Conservation (phyloP, 2,113 vertebrate genomes). For the Anas platyrhynchos region DNA sequence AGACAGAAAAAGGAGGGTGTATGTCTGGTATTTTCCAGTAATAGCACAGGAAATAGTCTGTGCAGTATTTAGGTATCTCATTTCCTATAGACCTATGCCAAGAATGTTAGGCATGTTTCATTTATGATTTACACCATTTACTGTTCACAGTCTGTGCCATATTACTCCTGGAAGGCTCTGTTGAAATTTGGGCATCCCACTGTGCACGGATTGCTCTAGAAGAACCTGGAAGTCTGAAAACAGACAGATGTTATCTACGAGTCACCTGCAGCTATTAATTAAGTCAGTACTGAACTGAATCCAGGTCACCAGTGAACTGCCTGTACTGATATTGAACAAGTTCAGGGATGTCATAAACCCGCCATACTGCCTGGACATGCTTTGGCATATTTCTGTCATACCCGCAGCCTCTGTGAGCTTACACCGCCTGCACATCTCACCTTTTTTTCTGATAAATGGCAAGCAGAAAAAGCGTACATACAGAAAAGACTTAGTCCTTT, state of each 20-base stretch:
- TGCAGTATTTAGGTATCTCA: neutral
- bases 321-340: neutral
- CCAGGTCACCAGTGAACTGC: neutral
- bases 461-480: neutral
- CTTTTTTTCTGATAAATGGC: neutral
- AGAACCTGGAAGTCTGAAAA: neutral
- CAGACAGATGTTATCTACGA: neutral
- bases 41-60: neutral
- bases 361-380: fast-evolving
- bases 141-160: neutral
- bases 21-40: neutral
- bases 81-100: neutral
- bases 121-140: neutral
- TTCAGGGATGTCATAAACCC: neutral
- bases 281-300: neutral
- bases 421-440: neutral
- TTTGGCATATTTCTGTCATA: neutral
- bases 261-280: neutral
- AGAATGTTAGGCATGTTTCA: neutral
- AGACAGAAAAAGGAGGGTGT: neutral
- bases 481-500: neutral
- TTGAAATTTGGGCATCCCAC: neutral
- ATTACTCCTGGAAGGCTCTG: neutral
- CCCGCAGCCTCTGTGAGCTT: neutral
- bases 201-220: neutral